Evolutionary conservation across 1,140 invertebrate species (phyloP), one percentile per base, ranked within the genome.

Genomic region (Heliconius himera): DNA sequence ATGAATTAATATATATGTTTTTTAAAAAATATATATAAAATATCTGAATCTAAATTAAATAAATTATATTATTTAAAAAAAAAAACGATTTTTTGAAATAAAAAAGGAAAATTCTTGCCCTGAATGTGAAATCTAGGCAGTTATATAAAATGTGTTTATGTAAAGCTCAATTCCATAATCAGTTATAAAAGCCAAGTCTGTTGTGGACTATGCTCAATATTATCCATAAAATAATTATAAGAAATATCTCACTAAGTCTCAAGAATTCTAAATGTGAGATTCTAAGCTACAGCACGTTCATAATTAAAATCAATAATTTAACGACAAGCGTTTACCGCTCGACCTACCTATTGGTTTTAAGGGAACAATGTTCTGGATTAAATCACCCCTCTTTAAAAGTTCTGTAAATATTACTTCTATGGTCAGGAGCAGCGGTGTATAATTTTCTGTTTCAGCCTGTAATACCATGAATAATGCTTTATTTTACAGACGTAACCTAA

Each of bases 351-450:
- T 82, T 26, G 94, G 94, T 84, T 95, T 95, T 78, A 96, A 87
- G 38, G 95, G 95, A 5, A 95, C 84, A 49, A 96, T 93, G 89
- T 96, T 95, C 56, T 95, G 89, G 20, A 95, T 94, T 94, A 97
- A 95, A 54, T 96, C 95, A 29, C 96, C 91, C n/a, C 96, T 93
- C 85, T 95, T 96, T 1, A 97, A 84, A 54, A 97, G 83, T 85
- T 96, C 96, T 11, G 94, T 95, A 84, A 97, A 97, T 83, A 97
- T 96, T 36, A 96, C 95, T 90, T 97, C 96, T 79, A 97, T 86
- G 18, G 96, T 95, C 36, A 96, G 93, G 72, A 97, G 89, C 81
- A 96, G 95, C 70, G 95, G 93, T 66, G 91, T 93, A 80, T 92
- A 93, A 84, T 95, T 94, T 85, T 95, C 94, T 49, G 94, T 93